Evolutionary conservation across 2,797 vertebrate genomes (phyloP).

Genomic region (Falco cherrug): DNA sequence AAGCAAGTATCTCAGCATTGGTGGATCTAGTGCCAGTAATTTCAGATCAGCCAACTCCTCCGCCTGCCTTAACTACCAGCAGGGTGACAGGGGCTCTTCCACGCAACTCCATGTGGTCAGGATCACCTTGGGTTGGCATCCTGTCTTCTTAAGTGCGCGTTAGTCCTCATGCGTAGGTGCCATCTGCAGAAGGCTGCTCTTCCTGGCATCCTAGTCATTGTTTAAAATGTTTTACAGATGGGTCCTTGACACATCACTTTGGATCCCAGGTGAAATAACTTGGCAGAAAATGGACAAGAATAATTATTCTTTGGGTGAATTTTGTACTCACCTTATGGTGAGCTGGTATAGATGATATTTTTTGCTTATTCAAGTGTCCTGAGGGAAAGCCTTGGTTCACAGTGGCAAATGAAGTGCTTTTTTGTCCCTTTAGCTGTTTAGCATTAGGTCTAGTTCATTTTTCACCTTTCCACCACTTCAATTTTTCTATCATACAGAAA

Average conservation of each 20-base stretch:
- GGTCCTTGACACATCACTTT: background rate
- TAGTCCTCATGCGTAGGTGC: background rate
- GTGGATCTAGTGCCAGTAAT: background rate
- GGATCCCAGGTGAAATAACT: background rate
- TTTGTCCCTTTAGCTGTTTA: background rate
- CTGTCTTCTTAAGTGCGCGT: background rate
- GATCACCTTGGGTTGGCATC: background rate
- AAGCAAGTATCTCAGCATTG: background rate
- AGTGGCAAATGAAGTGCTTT: background rate
- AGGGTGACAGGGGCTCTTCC: background rate
- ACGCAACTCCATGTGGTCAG: background rate
- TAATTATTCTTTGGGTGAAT: background rate
- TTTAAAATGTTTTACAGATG: background rate
- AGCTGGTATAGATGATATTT: background rate
- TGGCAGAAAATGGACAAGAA: background rate
- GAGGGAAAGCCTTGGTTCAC: background rate
- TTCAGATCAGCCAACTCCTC: background rate
- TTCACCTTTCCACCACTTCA: background rate
- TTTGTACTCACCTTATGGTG: background rate
- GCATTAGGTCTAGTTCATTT: background rate
- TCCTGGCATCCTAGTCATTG: background rate
- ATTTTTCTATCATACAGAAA: background rate
- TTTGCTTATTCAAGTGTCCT: background rate
- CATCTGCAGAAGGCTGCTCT: background rate
- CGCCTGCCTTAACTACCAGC: background rate